Base-by-base conservation (phyloP, 1,140 invertebrate genomes). In the Anoplophora glabripennis region DNA sequence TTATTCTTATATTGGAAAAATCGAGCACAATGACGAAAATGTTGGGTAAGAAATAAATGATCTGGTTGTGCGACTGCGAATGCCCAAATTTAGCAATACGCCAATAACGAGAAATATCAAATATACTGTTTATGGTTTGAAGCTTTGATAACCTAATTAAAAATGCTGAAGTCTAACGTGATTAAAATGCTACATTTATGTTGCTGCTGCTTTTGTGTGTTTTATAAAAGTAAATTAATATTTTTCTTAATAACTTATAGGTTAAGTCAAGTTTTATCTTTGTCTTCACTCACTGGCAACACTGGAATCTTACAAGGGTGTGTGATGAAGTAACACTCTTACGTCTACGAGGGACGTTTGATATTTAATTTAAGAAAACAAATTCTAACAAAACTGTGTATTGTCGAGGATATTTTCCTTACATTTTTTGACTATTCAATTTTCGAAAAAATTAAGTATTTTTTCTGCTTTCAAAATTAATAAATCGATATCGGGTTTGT, bases 1-100 rank as follows among this genome's bases (percentile, higher is more conserved):
- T 36, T 46, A 51, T 2, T 46, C 34, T 55, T 60, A 41, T 28
- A 36, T 48, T 10, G 37, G 14, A 1, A 59, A 66, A 57, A 42
- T 55, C 4, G 45, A 59, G 1, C 57, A 59, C 41, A 67, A 61
- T 21, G 63, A 67, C 53, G 63, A 59, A 9, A 58, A 64, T 41
- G 57, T 59, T 7, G 65, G 65, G 65, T 67, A 57, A 67, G 62
- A 48, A 34, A 38, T 17, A 18, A 11, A 46, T 42, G 48, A 18
- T 12, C 28, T 55, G 28, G n/a, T 36, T 53, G 12, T 47, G n/a
- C 21, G 11, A 53, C 9, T 47, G 18, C 45, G 10, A 60, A 60
- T 60, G 58, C 15, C 58, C 58, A 60, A 60, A 60, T 60, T 60
- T 60, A 60, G 58, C 46, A 60, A 54, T 60, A 41, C 44, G 34